These are phyloP conservation scores for Melipona quadrifasciata DNA, from an alignment of 1,140 invertebrate species.

Conservation along the genomic window DNA sequence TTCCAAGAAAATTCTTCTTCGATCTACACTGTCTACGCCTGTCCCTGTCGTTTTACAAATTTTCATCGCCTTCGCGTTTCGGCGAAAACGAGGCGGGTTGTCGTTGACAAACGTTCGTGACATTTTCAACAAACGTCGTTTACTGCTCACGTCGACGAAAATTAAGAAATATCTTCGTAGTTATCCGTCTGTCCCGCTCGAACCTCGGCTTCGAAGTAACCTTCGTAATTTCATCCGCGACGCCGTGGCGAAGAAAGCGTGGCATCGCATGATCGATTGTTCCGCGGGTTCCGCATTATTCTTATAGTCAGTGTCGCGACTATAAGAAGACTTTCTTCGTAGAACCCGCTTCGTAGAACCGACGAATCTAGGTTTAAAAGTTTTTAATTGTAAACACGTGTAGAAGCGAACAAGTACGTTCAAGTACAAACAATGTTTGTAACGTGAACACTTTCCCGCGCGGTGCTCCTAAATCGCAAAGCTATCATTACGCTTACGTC, in stretches of 20 bases:
- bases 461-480: no score
- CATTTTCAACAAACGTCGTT: no score
- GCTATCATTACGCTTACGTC: no score
- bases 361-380: background rate
- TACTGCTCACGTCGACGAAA: no score
- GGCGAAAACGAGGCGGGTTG: no score
- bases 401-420: no score
- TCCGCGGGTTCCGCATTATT: conserved; percentile 17
- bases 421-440: background rate
- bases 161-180: no score
- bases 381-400: background rate
- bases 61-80: no score
- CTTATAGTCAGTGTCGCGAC: background rate
- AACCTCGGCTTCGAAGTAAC: background rate
- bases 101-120: no score
- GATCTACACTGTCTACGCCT: background rate
- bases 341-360: background rate
- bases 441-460: background rate
- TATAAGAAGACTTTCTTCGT: background rate
- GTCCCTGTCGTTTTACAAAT: background rate
- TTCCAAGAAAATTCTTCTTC: background rate
- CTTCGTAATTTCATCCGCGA: background rate
- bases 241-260: background rate
- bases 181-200: no score
- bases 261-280: conserved; percentile 1